A percentile compares a stretch with the other conserved stretches of the same genome.
Evolutionary conservation across 2,888 invertebrate genomes (phyloP).

Genomic region (Stenichneumon culpator): DNA sequence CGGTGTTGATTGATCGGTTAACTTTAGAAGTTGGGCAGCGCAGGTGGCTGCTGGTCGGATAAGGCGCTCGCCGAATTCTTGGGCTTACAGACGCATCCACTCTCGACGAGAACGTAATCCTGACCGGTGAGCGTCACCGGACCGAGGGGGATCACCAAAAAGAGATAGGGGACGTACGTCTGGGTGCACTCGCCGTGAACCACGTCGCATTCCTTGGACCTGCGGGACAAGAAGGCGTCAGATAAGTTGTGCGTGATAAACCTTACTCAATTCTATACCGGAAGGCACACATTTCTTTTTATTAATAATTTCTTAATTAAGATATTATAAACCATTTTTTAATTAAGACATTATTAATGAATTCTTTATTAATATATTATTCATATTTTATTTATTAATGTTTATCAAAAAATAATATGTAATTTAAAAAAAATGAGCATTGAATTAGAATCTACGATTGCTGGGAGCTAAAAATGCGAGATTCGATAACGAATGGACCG

Average conservation of each 20-base stretch:
- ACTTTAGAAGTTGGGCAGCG: conserved; percentile 80
- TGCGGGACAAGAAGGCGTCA: conserved; percentile 84
- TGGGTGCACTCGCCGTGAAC: conserved; percentile 96
- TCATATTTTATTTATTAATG: too few relatives aligned
- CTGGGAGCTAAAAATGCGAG: too few relatives aligned
- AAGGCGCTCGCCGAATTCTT: conserved; percentile 84
- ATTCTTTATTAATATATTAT: too few relatives aligned
- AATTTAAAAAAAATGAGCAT: too few relatives aligned
- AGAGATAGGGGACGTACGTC: conserved; percentile 96
- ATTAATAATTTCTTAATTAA: too few relatives aligned
- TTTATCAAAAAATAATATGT: too few relatives aligned
- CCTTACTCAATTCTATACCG: not conserved
- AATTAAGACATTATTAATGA: too few relatives aligned
- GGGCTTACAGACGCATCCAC: conserved; percentile 95
- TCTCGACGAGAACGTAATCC: conserved; percentile 97
- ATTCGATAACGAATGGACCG: too few relatives aligned
- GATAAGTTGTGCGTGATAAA: not conserved
- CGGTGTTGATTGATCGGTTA: not conserved
- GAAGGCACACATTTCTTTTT: not conserved
- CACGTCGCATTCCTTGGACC: conserved; percentile 95
- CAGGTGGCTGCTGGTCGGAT: conserved; percentile 75
- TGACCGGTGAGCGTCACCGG: conserved; percentile 96
- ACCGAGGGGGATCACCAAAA: conserved; percentile 95
- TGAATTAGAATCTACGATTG: too few relatives aligned
- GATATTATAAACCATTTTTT: too few relatives aligned